These are phyloP conservation scores for Benthosema pterotum DNA, from an alignment of 2,797 vertebrate genomes.

Conservation along the genomic window DNA sequence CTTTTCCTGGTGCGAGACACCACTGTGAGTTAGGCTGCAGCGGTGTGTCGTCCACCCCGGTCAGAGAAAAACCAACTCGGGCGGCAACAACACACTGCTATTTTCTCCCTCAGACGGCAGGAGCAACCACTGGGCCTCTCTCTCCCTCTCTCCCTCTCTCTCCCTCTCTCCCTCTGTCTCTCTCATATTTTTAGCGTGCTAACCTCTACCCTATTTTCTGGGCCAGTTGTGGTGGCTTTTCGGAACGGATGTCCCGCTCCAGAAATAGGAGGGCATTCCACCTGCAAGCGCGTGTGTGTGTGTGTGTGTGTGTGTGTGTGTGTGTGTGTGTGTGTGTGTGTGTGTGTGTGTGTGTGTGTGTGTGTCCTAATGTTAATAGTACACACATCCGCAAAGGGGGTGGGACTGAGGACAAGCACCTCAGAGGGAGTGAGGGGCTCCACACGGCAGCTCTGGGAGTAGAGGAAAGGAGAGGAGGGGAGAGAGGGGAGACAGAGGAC, in stretches of 20 bases:
- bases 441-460: slow-evolving; percentile 41
- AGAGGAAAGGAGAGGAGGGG: slow-evolving; percentile 30
- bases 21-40: slow-evolving; percentile 28
- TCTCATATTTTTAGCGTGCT: slow-evolving; percentile 73
- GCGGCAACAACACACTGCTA: slow-evolving; percentile 63
- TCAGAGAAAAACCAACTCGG: slow-evolving; percentile 53
- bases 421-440: slow-evolving; percentile 28
- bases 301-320: slow-evolving; percentile 6
- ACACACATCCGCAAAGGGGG: slow-evolving; percentile 40
- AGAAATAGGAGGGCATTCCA: slow-evolving; percentile 64
- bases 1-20: slow-evolving; percentile 29
- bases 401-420: slow-evolving; percentile 34
- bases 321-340: slow-evolving; percentile 4
- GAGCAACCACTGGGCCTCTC: slow-evolving; percentile 51
- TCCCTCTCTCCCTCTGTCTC: slow-evolving; percentile 31
- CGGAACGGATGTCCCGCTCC: slow-evolving; percentile 43
- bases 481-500: slow-evolving; percentile 8
- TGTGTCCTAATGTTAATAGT: slow-evolving; percentile 51
- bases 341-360: slow-evolving; percentile 23
- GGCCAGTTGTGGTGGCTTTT: slow-evolving; percentile 10
- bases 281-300: slow-evolving; percentile 17
- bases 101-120: slow-evolving; percentile 62
- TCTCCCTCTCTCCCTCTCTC: too few species aligned
- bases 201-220: slow-evolving; percentile 74
- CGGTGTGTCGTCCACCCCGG: slow-evolving; percentile 7